Evolutionary conservation across 2,113 vertebrate species (phyloP), one percentile per base, ranked within the genome.

Genomic region (Crotalus horridus): DNA sequence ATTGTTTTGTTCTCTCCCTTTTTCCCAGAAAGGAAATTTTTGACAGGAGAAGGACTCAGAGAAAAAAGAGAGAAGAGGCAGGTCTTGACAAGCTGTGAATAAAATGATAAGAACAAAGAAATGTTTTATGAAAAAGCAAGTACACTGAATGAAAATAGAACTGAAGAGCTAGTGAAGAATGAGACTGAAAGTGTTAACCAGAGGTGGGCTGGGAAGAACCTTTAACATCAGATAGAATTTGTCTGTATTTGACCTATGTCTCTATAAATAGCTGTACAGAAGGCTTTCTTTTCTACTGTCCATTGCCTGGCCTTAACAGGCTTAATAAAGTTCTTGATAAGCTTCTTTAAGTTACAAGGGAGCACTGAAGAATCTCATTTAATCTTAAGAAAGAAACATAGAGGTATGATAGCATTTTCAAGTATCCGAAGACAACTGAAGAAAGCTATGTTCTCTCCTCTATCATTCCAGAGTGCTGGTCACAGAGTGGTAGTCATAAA

Each of bases 91-190:
- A 92, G 17, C 21, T 90, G 85, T 53, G 11, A 0, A 0, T 86
- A 51, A 6, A 59, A 59, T 92, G 21, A 59, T 11, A 29, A 64
- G 61, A 90, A 64, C 26, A 21, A 92, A 90, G 39, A 55, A 39
- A 20, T 33, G 33, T 56, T 93, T 89, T 61, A 64, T 89, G 69
- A 87, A 91, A 69, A 88, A 69, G 87, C 69, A 87, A 92, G 53
- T 69, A 74, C 58, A 21, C 6, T 24, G n/a, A 3, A 12, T 69
- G 51, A 88, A 91, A 85, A 88, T 33, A 12, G 85, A 92, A 64
- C 6, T 53, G 85, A 87, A 0, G 89, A 53, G 23, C n/a, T 43
- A 21, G 85, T n/a, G 17, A 92, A 56, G 55, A 33, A 8, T 88
- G 54, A 46, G 6, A 12, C 24, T 23, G 58, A 87, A 74, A 8